Base-by-base conservation (phyloP, 2,113 vertebrate genomes). In the Larimichthys crocea region DNA sequence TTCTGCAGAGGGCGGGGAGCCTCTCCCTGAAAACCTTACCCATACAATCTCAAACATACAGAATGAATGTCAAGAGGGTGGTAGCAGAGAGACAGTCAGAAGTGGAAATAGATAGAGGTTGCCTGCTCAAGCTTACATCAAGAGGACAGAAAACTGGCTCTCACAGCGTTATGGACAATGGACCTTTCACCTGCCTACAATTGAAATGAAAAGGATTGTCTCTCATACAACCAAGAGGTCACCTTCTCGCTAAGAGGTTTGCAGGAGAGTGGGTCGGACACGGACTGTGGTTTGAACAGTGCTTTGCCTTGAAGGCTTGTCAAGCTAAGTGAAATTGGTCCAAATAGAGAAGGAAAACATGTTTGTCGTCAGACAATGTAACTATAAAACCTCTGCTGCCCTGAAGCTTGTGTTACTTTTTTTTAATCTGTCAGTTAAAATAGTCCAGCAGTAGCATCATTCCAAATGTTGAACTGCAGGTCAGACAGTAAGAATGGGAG, bases 111-210 rank as follows among this genome's bases (percentile, higher is more conserved):
- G 63, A 77, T 31, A 10, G n/a, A 6, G 24, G 26, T 26, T 5
- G 61, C 53, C 15, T 59, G 17, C 24, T 66, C n/a, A 12, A 46
- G 60, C 52, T 44, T 10, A 20, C 52, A 66, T 53, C 7, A 46
- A 35, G 63, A 71, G 59, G 48, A 40, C 24, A 16, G 5, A n/a
- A 10, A 15, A 26, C 5, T 20, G 26, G 42, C 24, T 53, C 40
- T 44, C 17, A 10, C n/a, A 65, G 68, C 9, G 19, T 29, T 52
- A 59, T 22, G 55, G 46, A 20, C 50, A 76, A 56, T 61, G 46
- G 63, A 74, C 55, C 59, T 67, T 70, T 82, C 56, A 76, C 76
- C 82, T 80, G 56, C 24, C 24, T 26, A 12, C 40, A 62, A 74
- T 62, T 53, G 56, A 56, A 29, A 77, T 67, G 17, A 70, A 76